Base-by-base conservation (phyloP, 2,888 invertebrate genomes). In the Blastobasis lacticolella region DNA sequence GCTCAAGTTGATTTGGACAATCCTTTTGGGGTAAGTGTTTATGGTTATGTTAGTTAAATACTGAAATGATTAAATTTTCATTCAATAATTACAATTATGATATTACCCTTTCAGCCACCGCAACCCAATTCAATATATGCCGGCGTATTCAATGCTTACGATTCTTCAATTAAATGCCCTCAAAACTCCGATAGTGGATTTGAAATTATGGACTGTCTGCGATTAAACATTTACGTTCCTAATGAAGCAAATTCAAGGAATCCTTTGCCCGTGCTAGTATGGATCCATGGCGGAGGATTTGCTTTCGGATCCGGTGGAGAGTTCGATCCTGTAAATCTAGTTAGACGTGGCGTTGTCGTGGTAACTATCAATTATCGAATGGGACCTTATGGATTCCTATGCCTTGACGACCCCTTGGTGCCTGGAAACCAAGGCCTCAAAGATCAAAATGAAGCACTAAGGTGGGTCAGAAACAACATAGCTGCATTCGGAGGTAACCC, bases 401-500 rank as follows among this genome's bases (percentile, higher is more conserved):
- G 91, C 58, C 93, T 92, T 0, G 93, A 92, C 0, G 93, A 92
- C 47, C 81, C 88, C 45, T 78, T 89, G 48, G 91, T 92, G 0
- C 91, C 92, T 0, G 94, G 94, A 1, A 94, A 94, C 69, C 89
- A 91, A 59, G 94, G 92, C 0, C 73, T 93, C 42, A 93, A 93
- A 67, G 94, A 94, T 73, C 93, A 94, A 73, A 93, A 93, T 2
- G 77, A 82, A 8, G 91, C 91, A 0, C 69, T 94, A 54, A 89
- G 90, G 57, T 94, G 93, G 93, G 78, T 94, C 0, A 88, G 90
- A 63, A 68, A 89, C 45, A 92, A 94, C 63, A 92, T 94, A 48
- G 89, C 81, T 0, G 75, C 90, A 0, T 94, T 94, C 64, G 93
- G 94, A 0, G 94, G 94, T 1, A 90, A 94, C 75, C 90, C 92